Evolutionary conservation across 2,113 vertebrate species (phyloP).

Genomic region (Eira barbara): DNA sequence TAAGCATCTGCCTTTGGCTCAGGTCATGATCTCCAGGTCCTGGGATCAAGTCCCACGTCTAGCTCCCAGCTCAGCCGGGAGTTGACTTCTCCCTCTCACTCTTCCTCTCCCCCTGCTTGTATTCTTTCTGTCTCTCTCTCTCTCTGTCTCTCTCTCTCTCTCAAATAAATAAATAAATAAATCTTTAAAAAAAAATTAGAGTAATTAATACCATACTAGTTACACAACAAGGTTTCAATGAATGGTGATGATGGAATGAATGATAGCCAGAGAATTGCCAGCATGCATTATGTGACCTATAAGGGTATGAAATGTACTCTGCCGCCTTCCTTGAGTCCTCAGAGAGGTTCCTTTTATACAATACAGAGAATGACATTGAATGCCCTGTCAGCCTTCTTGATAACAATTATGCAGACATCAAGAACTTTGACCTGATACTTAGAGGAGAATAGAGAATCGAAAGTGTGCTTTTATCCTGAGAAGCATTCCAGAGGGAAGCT

Average conservation of each 20-base stretch:
- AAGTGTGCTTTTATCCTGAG: neutral
- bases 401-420: neutral
- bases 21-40: no score
- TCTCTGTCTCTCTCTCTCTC: no score
- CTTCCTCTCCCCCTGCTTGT: no score
- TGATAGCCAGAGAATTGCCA: neutral
- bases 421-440: neutral
- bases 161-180: no score
- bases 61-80: no score
- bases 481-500: neutral
- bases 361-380: neutral
- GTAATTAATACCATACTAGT: neutral
- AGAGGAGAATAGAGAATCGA: neutral
- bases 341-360: neutral
- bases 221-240: neutral
- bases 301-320: neutral
- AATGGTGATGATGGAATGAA: neutral
- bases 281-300: neutral
- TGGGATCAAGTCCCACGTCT: no score
- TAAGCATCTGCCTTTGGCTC: no score
- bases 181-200: neutral
- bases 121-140: no score
- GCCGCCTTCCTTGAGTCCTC: neutral
- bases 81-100: no score
- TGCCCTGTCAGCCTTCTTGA: neutral